phyloP scores from a whole-genome alignment of 2,797 vertebrate genomes.

The Crax fasciolata region DNA sequence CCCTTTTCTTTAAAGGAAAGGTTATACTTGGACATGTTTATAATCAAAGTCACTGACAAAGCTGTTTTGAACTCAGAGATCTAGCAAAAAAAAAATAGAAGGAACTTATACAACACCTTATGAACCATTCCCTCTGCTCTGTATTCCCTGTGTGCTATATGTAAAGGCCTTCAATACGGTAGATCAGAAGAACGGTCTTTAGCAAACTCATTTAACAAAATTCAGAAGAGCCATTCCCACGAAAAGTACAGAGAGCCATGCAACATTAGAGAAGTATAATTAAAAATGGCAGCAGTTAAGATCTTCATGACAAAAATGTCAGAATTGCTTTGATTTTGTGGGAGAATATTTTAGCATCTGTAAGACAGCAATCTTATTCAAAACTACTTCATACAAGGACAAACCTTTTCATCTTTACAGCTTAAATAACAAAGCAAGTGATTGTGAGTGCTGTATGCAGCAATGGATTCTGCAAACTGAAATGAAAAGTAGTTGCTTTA shows the following conservation, averaged over 20 bases:
- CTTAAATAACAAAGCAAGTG: not conserved
- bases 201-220: not conserved
- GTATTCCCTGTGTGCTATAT: not conserved
- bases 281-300: not conserved
- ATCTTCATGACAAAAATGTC: not conserved
- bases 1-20: not conserved
- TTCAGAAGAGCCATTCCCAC: not conserved
- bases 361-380: not conserved
- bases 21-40: not conserved
- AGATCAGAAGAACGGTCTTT: not conserved
- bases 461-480: not conserved
- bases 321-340: not conserved
- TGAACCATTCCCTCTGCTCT: not conserved
- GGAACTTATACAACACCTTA: not conserved
- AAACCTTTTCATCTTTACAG: not conserved
- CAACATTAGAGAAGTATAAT: not conserved
- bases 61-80: not conserved
- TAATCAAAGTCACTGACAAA: not conserved
- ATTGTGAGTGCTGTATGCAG: not conserved
- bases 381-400: not conserved
- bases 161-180: not conserved
- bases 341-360: not conserved
- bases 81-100: not conserved
- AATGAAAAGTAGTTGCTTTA: not conserved
- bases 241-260: not conserved